Percentiles rank a stretch among this genome's conserved stretches.
Evolutionary conservation across 2,797 vertebrate species (phyloP).

Genomic region (Limnodromus scolopaceus): DNA sequence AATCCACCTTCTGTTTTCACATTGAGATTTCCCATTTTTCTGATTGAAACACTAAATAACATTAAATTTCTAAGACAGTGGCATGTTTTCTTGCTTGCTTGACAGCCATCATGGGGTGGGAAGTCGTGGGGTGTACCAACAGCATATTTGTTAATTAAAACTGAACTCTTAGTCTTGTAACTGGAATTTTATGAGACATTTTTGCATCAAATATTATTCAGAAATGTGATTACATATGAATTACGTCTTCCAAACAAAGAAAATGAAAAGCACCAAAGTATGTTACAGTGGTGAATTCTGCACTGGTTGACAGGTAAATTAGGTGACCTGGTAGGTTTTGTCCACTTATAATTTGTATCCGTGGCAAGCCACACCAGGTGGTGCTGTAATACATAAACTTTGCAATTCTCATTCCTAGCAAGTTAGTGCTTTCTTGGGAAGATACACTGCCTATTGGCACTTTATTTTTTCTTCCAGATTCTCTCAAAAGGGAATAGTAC

Average conservation of each 20-base stretch:
- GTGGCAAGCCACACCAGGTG: constrained; percentile 46
- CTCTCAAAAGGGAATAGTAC: not conserved
- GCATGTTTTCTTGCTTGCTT: not conserved
- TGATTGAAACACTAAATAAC: not conserved
- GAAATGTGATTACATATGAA: not conserved
- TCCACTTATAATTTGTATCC: not conserved
- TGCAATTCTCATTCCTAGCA: not conserved
- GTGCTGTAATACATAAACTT: constrained; percentile 45
- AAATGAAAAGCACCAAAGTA: not conserved
- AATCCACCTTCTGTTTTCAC: not conserved
- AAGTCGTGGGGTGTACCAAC: not conserved
- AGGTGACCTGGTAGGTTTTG: not conserved
- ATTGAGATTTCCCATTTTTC: not conserved
- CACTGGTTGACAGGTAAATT: not conserved
- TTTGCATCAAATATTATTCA: not conserved
- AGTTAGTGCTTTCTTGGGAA: not conserved
- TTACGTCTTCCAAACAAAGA: not conserved
- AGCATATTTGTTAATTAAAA: not conserved
- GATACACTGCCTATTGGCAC: not conserved
- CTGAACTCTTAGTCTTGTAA: not conserved
- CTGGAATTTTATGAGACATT: not conserved
- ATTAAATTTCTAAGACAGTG: not conserved
- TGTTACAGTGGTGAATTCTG: not conserved
- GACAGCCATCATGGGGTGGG: not conserved
- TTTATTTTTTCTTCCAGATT: not conserved